phyloP scores from a whole-genome alignment of 1,140 invertebrate genomes.

The Sitophilus oryzae region DNA sequence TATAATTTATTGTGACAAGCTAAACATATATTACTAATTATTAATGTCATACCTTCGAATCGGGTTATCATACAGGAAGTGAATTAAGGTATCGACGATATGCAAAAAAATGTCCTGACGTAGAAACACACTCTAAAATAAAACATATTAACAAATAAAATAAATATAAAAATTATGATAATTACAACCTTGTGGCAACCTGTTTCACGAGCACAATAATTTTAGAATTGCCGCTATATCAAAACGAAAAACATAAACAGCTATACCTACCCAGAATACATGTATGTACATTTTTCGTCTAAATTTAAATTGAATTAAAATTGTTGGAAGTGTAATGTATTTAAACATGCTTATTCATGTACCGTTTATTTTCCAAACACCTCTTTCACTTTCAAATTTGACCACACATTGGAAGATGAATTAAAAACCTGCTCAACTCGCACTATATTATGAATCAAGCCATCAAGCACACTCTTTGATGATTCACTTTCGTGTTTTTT shows the following conservation, averaged over 20 bases:
- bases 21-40: too few species aligned
- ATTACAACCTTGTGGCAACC: slow-evolving; percentile 18
- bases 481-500: slow-evolving; percentile 3
- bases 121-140: background rate
- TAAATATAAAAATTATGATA: slow-evolving; percentile 15
- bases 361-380: too few species aligned
- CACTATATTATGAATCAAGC: too few species aligned
- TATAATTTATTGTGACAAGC: too few species aligned
- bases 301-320: too few species aligned
- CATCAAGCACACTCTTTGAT: too few species aligned
- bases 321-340: too few species aligned
- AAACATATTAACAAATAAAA: slow-evolving; percentile 18
- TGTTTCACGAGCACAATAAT: slow-evolving; percentile 10
- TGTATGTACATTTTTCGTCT: slow-evolving; percentile 1
- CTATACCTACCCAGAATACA: background rate
- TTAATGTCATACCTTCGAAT: too few species aligned
- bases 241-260: slow-evolving; percentile 3
- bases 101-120: too few species aligned
- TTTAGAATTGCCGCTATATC: slow-evolving; percentile 9
- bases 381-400: background rate
- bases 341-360: too few species aligned
- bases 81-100: too few species aligned
- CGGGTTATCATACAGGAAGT: too few species aligned
- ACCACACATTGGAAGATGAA: background rate
- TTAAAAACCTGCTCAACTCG: background rate